These are phyloP conservation scores for Tychaedon coryphoeus DNA, from an alignment of 2,113 vertebrate species.

Conservation along the genomic window DNA sequence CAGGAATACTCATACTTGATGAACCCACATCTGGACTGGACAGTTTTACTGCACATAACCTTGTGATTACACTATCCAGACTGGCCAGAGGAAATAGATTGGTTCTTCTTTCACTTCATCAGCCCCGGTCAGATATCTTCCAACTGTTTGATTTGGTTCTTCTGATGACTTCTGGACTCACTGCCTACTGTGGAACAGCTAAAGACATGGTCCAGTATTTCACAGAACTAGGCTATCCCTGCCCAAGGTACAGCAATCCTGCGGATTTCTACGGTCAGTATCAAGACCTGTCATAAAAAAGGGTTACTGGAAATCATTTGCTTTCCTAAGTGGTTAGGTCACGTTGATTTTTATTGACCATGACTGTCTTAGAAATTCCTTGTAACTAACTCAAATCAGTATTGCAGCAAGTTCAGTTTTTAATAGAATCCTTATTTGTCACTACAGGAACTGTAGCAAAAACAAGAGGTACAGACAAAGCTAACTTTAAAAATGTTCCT, in stretches of 20 bases:
- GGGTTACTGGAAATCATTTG: not conserved
- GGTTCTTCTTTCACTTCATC: conserved; percentile 91
- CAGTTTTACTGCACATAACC: conserved; percentile 96
- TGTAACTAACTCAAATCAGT: not conserved
- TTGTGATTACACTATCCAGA: conserved; percentile 90
- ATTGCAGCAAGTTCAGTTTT: not conserved
- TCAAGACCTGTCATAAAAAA: not conserved
- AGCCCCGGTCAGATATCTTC: conserved; percentile 95
- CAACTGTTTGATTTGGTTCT: conserved; percentile 92
- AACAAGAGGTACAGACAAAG: not conserved
- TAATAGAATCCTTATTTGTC: not conserved
- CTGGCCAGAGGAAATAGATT: conserved; percentile 91
- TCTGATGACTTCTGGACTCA: conserved; percentile 86
- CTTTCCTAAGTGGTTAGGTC: not conserved
- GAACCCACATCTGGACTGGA: conserved; percentile 96
- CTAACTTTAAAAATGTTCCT: not conserved
- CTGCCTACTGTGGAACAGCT: conserved; percentile 86
- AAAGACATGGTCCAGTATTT: conserved; percentile 92
- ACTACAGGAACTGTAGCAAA: not conserved
- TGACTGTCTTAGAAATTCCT: not conserved
- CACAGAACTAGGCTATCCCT: conserved; percentile 85
- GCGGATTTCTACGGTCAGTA: conserved; percentile 93
- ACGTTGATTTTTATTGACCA: not conserved
- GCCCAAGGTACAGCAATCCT: conserved; percentile 92
- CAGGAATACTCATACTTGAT: conserved; percentile 94